Percentiles rank a stretch among this genome's conserved stretches.
Evolutionary conservation across 2,113 vertebrate species (phyloP).

Genomic region (Antechinus flavipes): DNA sequence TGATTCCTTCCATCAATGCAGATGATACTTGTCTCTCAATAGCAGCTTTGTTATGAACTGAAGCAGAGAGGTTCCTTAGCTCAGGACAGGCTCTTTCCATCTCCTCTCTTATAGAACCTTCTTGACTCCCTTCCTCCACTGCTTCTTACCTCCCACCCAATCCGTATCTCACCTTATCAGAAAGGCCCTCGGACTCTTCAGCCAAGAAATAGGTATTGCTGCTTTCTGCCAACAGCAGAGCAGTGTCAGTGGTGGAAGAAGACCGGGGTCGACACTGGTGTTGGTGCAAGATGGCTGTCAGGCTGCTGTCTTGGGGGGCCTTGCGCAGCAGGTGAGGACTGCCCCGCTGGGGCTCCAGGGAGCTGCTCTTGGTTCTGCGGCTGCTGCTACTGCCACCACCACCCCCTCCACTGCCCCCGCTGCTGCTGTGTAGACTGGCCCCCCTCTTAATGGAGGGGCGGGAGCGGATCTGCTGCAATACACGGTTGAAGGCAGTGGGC

Average conservation of each 20-base stretch:
- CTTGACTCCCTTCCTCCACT: neutral
- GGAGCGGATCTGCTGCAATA: slow-evolving; percentile 91
- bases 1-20: slow-evolving; percentile 3
- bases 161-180: slow-evolving; percentile 83
- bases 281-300: slow-evolving; percentile 88
- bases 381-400: slow-evolving; percentile 68
- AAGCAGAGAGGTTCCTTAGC: neutral
- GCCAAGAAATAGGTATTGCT: slow-evolving; percentile 80
- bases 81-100: neutral
- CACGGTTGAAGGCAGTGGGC: slow-evolving; percentile 91
- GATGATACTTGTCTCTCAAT: neutral
- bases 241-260: slow-evolving; percentile 89
- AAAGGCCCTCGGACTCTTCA: slow-evolving; percentile 84
- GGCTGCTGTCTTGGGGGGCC: slow-evolving; percentile 87
- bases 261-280: slow-evolving; percentile 89
- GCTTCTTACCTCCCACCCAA: fast-evolving
- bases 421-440: slow-evolving; percentile 85
- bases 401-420: slow-evolving; percentile 46
- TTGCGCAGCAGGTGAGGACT: slow-evolving; percentile 87
- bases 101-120: neutral
- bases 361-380: slow-evolving; percentile 85
- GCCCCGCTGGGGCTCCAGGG: slow-evolving; percentile 85
- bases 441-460: slow-evolving; percentile 90
- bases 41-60: fast-evolving
- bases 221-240: slow-evolving; percentile 84